A percentile compares a stretch with the other conserved stretches of the same genome.
These are phyloP conservation scores for Brachionus asplanchnoidis DNA, from an alignment of 1,140 invertebrate species.

Conservation along the genomic window DNA sequence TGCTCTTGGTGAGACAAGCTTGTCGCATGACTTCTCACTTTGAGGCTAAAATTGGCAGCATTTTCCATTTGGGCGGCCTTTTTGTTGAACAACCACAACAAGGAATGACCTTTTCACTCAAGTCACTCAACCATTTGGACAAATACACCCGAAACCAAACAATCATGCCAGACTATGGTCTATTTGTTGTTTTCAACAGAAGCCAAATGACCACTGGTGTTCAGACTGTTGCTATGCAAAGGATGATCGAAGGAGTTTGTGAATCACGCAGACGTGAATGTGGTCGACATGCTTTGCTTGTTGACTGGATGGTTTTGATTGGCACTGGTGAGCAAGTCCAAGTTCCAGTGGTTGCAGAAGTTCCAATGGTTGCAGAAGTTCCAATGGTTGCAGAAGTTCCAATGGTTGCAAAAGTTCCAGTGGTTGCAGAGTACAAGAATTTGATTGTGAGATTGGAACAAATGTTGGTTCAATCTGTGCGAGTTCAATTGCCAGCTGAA, in stretches of 20 bases:
- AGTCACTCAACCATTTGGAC: neutral
- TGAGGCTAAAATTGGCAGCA: neutral
- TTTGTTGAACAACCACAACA: slow-evolving; percentile 8
- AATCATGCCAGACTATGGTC: slow-evolving; percentile 25
- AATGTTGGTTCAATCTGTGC: neutral
- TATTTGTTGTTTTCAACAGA: slow-evolving; percentile 15
- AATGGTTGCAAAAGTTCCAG: too few species aligned
- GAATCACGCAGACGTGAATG: neutral
- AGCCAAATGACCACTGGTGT: neutral
- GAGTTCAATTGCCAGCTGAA: slow-evolving; percentile 6
- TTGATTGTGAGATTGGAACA: neutral
- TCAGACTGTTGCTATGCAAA: neutral
- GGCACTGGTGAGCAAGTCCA: neutral
- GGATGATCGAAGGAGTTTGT: neutral
- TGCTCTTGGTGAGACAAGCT: neutral
- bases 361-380: too few species aligned
- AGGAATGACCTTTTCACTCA: neutral
- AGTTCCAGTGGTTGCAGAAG: too few species aligned
- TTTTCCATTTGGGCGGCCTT: neutral
- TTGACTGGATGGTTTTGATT: neutral
- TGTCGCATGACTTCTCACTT: slow-evolving; percentile 12
- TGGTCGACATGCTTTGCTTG: neutral
- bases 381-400: too few species aligned
- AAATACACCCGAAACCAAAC: neutral
- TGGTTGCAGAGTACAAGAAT: neutral